These are phyloP conservation scores for Microcebus lehilahytsara DNA, from an alignment of 2,113 vertebrate genomes.

Conservation along the genomic window DNA sequence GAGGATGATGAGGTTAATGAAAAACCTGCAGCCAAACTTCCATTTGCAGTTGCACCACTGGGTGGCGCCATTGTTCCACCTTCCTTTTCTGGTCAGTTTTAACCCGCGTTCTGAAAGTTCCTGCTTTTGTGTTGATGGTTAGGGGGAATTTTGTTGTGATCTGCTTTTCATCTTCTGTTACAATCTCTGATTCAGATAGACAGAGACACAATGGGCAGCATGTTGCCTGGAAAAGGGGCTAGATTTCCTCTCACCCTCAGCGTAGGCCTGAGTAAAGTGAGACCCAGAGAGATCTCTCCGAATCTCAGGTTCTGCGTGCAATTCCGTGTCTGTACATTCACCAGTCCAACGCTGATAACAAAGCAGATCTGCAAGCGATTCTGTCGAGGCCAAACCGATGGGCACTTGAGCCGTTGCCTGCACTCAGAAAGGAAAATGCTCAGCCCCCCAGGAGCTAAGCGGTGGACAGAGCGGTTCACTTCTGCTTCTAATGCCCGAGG, in stretches of 20 bases:
- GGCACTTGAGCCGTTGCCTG: not conserved
- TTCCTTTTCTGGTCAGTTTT: not conserved
- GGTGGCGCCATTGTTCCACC: constrained; percentile 44
- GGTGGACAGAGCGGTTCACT: not conserved
- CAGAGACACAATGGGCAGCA: not conserved
- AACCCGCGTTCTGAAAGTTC: accelerated
- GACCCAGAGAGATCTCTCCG: not conserved
- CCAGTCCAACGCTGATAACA: not conserved
- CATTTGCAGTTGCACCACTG: not conserved
- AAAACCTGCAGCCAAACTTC: not conserved
- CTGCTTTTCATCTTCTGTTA: constrained; percentile 21
- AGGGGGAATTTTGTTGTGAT: not conserved
- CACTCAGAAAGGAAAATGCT: not conserved
- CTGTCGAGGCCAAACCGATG: not conserved
- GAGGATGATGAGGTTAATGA: accelerated
- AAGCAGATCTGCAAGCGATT: not conserved
- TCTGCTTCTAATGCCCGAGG: not conserved
- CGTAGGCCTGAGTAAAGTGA: not conserved
- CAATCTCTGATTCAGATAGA: not conserved
- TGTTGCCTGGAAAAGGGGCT: not conserved
- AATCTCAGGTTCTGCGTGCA: not conserved
- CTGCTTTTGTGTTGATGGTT: not conserved
- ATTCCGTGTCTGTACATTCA: not conserved
- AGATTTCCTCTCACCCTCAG: not conserved
- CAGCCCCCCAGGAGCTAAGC: not conserved